phyloP scores from a whole-genome alignment of 2,797 vertebrate genomes.

The Oceanodroma leucorhoa region DNA sequence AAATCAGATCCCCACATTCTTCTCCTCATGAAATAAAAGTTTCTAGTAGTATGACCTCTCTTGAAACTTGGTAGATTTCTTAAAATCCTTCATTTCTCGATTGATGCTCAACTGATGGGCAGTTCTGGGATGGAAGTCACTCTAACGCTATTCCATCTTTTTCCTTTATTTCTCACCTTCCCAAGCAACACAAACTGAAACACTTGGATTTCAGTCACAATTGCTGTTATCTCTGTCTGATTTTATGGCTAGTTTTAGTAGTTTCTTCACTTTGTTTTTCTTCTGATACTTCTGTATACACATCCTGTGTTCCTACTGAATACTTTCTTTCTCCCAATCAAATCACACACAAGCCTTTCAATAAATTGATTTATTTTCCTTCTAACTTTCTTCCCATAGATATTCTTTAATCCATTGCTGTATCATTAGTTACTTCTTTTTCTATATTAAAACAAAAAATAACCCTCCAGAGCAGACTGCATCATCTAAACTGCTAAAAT shows the following conservation, averaged over 20 bases:
- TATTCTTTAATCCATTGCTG: background rate
- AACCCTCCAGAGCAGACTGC: background rate
- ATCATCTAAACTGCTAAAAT: background rate
- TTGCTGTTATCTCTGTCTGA: background rate
- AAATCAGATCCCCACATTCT: background rate
- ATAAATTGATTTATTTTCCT: background rate
- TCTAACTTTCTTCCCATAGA: background rate
- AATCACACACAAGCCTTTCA: background rate
- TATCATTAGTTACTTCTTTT: background rate
- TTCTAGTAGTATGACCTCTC: background rate
- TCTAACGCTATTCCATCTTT: background rate
- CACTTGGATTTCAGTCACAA: background rate
- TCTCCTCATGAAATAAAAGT: background rate
- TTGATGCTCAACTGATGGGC: background rate
- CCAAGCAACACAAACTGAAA: background rate
- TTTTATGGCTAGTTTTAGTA: background rate
- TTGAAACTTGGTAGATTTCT: background rate
- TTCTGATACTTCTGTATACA: background rate
- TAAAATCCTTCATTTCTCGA: background rate
- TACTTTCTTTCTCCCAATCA: background rate
- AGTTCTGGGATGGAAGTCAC: background rate
- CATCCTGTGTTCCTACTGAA: background rate
- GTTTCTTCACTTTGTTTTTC: background rate
- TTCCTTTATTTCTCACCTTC: background rate
- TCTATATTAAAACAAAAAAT: background rate